phyloP scores from a whole-genome alignment of 2,113 vertebrate genomes.

The Heterotis niloticus region DNA sequence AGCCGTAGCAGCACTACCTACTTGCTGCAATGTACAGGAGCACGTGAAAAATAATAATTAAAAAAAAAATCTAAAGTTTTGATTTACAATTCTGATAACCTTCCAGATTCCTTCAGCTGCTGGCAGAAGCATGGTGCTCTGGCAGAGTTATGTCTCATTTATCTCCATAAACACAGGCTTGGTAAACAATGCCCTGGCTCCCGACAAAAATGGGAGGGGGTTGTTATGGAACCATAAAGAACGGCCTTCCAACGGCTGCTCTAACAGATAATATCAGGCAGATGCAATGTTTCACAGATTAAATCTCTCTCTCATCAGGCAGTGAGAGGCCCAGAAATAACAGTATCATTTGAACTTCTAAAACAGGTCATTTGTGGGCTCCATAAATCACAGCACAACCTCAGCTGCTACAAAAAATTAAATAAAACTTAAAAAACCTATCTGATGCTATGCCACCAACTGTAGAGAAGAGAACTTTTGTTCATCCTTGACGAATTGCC shows the following conservation, averaged over 20 bases:
- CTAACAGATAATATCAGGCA: slow-evolving; percentile 52
- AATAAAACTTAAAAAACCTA: slow-evolving; percentile 43
- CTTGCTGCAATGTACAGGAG: slow-evolving; percentile 50
- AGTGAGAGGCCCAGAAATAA: slow-evolving; percentile 38
- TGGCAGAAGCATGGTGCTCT: slow-evolving; percentile 52
- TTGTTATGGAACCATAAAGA: slow-evolving; percentile 64
- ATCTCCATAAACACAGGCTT: slow-evolving; percentile 54
- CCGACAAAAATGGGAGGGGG: slow-evolving; percentile 59
- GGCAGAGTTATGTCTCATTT: slow-evolving; percentile 63
- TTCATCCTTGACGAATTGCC: not conserved
- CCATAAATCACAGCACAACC: slow-evolving; percentile 52
- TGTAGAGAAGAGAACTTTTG: not conserved
- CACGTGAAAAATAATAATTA: slow-evolving; percentile 55
- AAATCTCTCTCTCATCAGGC: slow-evolving; percentile 36
- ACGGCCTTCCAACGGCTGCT: slow-evolving; percentile 50
- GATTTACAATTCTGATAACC: slow-evolving; percentile 68
- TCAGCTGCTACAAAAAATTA: slow-evolving; percentile 40
- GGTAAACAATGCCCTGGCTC: slow-evolving; percentile 57
- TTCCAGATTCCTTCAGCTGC: slow-evolving; percentile 59
- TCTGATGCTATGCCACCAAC: slow-evolving; percentile 12
- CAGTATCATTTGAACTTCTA: slow-evolving; percentile 45
- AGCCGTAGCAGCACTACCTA: slow-evolving; percentile 43
- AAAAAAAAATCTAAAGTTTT: slow-evolving; percentile 22
- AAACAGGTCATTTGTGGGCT: slow-evolving; percentile 33
- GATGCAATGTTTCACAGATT: slow-evolving; percentile 50